Base-by-base conservation (phyloP, 2,888 invertebrate species). In the Euproctis similis region DNA sequence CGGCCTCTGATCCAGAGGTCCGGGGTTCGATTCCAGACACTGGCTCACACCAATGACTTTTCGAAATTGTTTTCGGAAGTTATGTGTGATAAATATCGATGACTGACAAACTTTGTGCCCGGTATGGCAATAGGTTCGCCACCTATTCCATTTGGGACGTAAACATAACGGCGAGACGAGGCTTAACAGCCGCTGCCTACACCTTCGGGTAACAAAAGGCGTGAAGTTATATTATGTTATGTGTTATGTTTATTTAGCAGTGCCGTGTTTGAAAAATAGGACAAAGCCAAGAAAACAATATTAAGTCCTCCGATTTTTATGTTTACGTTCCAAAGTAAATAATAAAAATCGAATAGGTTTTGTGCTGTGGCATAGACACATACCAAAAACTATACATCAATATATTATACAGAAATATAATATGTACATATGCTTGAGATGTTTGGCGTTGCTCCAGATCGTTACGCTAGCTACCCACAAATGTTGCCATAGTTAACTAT, bases 401-500 rank as follows among this genome's bases (percentile, higher is more conserved):
- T 51, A 51, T 37, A 46, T 44, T 36, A 46, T 49, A 53, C 41
- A 47, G 36, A 10, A 2, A n/a, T 7, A 8, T 19, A 19, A 8
- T 21, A 21, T 40, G 29, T 48, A 48, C 45, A 42, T 56, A 59
- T 56, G 63, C 54, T 52, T 34, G 52, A 53, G 55, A 62, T 61
- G 66, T 68, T 72, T 74, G 73, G 76, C 73, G 45, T 36, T 31
- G 41, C 39, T 61, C 74, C 76, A 76, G 58, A 45, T 14, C 4
- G 14, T 14, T 14, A 14, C n/a, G n/a, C 14, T 53, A 60, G 56
- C 51, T 58, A 46, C 53, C 56, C 54, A 56, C 60, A 61, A 59
- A 60, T 56, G 62, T 58, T 60, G 54, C 55, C 56, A 46, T 48
- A 51, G 53, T 52, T 58, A 59, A 62, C 49, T 59, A 64, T 69